These are phyloP conservation scores for Chaenodraco wilsoni DNA, from an alignment of 2,797 vertebrate genomes.

Conservation along the genomic window DNA sequence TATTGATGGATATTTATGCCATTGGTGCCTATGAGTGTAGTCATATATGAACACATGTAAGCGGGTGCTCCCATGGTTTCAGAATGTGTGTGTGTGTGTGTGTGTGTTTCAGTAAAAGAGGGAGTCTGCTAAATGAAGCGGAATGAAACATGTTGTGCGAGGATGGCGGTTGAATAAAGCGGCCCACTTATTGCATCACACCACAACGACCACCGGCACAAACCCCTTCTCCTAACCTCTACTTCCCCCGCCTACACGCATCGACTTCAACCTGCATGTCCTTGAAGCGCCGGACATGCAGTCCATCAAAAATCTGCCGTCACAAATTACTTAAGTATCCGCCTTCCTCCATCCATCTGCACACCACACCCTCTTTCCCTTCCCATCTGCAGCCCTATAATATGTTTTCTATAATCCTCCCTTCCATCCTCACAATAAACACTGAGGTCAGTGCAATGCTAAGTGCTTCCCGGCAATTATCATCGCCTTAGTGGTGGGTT, in stretches of 20 bases:
- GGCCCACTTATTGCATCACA: slow-evolving; percentile 71
- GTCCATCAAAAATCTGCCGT: slow-evolving; percentile 68
- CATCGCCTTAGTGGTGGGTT: slow-evolving; percentile 28
- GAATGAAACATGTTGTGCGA: slow-evolving; percentile 68
- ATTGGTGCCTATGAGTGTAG: slow-evolving; percentile 23
- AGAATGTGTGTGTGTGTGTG: slow-evolving; percentile 33
- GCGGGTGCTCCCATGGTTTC: slow-evolving; percentile 18
- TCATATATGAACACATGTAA: slow-evolving; percentile 45
- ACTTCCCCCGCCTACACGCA: neutral
- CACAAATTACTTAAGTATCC: slow-evolving; percentile 68
- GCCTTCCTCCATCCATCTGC: slow-evolving; percentile 37
- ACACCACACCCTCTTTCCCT: slow-evolving; percentile 31
- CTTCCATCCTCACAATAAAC: slow-evolving; percentile 58
- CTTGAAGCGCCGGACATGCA: slow-evolving; percentile 64
- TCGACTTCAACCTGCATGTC: slow-evolving; percentile 52
- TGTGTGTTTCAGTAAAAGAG: slow-evolving; percentile 26
- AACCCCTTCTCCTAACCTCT: slow-evolving; percentile 21
- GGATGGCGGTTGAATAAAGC: slow-evolving; percentile 68
- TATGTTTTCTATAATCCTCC: slow-evolving; percentile 52
- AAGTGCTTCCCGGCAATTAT: slow-evolving; percentile 77
- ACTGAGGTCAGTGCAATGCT: slow-evolving; percentile 70
- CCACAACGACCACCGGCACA: neutral
- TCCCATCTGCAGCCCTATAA: slow-evolving; percentile 43
- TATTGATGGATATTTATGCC: slow-evolving; percentile 60
- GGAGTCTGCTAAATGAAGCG: slow-evolving; percentile 64